Conservation (phyloP, 2,888 invertebrate species). For the Uloborus plumipes region DNA sequence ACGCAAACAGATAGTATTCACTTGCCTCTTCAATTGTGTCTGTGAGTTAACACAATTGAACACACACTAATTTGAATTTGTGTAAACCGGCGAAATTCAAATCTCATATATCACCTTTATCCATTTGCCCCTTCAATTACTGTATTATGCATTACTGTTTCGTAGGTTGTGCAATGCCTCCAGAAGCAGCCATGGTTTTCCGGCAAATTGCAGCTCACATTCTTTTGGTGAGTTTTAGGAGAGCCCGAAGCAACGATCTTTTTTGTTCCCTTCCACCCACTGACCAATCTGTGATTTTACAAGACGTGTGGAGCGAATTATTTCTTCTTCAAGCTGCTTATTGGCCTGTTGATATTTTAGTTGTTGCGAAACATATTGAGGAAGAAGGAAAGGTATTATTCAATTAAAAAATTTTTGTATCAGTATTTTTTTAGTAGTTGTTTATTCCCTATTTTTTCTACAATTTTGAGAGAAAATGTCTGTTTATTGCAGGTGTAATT, state of each 20-base stretch:
- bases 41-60: no score
- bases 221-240: slow-evolving; percentile 67
- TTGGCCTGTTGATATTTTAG: slow-evolving; percentile 69
- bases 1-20: no score
- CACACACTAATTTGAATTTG: no score
- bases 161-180: slow-evolving; percentile 28
- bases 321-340: slow-evolving; percentile 69
- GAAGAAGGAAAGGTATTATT: slow-evolving; percentile 45
- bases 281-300: slow-evolving; percentile 68
- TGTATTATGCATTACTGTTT: neutral
- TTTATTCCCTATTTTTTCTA: no score
- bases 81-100: no score
- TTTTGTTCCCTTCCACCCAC: slow-evolving; percentile 68
- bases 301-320: slow-evolving; percentile 69
- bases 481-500: no score
- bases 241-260: slow-evolving; percentile 68
- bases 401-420: no score
- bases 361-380: slow-evolving; percentile 56
- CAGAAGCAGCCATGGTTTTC: slow-evolving; percentile 54
- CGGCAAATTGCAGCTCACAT: slow-evolving; percentile 68
- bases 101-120: no score
- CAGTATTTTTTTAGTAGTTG: no score
- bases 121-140: no score
- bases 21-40: no score
- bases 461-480: no score